These are phyloP conservation scores for Sycobia sp. DNA, from an alignment of 1,140 invertebrate genomes.

Conservation along the genomic window DNA sequence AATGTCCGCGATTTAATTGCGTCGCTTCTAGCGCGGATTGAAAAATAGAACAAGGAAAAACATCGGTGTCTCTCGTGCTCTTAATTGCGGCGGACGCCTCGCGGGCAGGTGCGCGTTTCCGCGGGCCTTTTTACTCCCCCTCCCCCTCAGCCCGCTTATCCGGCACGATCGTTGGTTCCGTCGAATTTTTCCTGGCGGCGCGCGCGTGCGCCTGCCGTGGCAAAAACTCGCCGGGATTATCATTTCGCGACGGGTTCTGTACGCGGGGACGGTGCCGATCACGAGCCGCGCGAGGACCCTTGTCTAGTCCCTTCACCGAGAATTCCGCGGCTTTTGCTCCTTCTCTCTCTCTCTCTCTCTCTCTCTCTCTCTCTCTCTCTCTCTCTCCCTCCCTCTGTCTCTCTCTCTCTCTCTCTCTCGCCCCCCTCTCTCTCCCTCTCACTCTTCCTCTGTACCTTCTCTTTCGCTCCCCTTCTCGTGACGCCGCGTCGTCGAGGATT, in stretches of 20 bases:
- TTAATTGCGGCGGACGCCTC: conserved; percentile 45
- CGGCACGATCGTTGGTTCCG: neutral
- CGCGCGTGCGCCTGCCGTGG: neutral
- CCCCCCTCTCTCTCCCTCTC: conserved; percentile 1
- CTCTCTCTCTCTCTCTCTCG: too few relatives aligned
- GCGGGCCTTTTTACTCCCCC: neutral
- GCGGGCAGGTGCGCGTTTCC: neutral
- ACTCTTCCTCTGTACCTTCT: conserved; percentile 4
- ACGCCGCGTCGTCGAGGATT: conserved; percentile 19
- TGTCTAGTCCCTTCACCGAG: too few relatives aligned
- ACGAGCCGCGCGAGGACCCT: too few relatives aligned
- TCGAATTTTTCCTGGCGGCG: too few relatives aligned
- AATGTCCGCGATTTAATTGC: conserved; percentile 60
- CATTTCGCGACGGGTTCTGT: too few relatives aligned
- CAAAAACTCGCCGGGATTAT: too few relatives aligned
- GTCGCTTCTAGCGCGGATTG: conserved; percentile 52
- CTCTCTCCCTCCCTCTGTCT: too few relatives aligned
- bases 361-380: neutral
- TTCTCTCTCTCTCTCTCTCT: neutral
- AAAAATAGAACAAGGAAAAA: too few relatives aligned
- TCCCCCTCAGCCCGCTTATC: neutral
- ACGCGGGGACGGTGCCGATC: too few relatives aligned
- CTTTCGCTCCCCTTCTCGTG: conserved; percentile 19
- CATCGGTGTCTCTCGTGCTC: conserved; percentile 49
- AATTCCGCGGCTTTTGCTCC: neutral